phyloP scores from a whole-genome alignment of 2,113 vertebrate genomes.

The Gopherus flavomarginatus region DNA sequence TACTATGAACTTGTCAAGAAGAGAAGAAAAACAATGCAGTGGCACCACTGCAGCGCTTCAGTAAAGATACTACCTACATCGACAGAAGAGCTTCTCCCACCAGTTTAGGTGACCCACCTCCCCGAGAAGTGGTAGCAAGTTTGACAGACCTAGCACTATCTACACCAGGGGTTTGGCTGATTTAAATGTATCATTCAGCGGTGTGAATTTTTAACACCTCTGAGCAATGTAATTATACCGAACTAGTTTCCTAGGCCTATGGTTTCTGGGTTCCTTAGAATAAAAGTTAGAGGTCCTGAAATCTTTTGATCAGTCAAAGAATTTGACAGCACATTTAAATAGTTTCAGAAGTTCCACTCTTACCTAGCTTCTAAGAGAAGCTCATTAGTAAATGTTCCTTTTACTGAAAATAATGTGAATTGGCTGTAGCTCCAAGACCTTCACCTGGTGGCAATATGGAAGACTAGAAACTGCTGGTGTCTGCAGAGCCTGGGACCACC shows the following conservation, averaged over 20 bases:
- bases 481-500: no score
- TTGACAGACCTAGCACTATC: not conserved
- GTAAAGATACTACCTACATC: not conserved
- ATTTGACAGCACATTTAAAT: no score
- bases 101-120: not conserved
- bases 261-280: not conserved
- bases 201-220: not conserved
- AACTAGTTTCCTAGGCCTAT: not conserved
- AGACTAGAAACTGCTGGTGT: no score
- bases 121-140: not conserved
- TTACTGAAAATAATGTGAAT: no score
- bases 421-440: no score
- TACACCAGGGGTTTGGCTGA: not conserved
- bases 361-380: no score
- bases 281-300: not conserved
- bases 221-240: not conserved
- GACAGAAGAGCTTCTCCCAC: not conserved
- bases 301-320: not conserved
- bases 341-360: no score
- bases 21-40: no score
- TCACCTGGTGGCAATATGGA: no score
- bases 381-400: no score
- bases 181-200: not conserved
- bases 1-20: no score
- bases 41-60: not conserved